These are phyloP conservation scores for Oxytorus armatus DNA, from an alignment of 2,888 invertebrate species.

Conservation along the genomic window DNA sequence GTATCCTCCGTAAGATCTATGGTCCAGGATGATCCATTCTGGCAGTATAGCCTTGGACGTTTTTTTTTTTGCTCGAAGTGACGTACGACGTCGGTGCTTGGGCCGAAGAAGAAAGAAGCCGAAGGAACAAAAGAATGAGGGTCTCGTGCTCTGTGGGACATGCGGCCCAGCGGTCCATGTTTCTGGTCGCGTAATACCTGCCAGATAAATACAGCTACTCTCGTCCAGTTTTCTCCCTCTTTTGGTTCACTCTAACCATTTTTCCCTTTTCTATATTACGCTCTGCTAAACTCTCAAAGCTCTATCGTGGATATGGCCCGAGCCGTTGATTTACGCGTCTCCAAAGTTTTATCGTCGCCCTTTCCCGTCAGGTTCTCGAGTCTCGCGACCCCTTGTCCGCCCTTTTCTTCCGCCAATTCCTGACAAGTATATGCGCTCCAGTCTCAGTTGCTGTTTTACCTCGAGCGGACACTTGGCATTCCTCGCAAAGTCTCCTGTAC, in stretches of 20 bases:
- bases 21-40: slow-evolving; percentile 52
- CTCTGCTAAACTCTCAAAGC: slow-evolving; percentile 44
- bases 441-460: slow-evolving; percentile 13
- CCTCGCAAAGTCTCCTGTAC: slow-evolving; percentile 1
- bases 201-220: slow-evolving; percentile 19
- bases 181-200: slow-evolving; percentile 25
- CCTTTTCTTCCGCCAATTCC: not conserved
- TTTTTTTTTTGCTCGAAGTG: slow-evolving; percentile 19
- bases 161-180: slow-evolving; percentile 21
- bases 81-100: not conserved
- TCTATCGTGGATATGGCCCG: slow-evolving; percentile 46
- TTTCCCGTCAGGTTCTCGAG: slow-evolving; percentile 72
- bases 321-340: slow-evolving; percentile 77
- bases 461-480: slow-evolving; percentile 26
- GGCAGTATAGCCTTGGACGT: slow-evolving; percentile 23
- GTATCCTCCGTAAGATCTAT: slow-evolving; percentile 63
- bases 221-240: slow-evolving; percentile 11
- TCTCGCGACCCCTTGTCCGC: slow-evolving; percentile 56
- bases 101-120: not conserved
- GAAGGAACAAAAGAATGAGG: slow-evolving; percentile 21
- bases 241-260: slow-evolving; percentile 3
- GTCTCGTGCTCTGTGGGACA: slow-evolving; percentile 33
- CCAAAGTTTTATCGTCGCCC: slow-evolving; percentile 79
- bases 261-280: slow-evolving; percentile 30
- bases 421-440: not conserved